These are phyloP conservation scores for Uromys caudimaculatus DNA, from an alignment of 2,797 vertebrate genomes.

Conservation along the genomic window DNA sequence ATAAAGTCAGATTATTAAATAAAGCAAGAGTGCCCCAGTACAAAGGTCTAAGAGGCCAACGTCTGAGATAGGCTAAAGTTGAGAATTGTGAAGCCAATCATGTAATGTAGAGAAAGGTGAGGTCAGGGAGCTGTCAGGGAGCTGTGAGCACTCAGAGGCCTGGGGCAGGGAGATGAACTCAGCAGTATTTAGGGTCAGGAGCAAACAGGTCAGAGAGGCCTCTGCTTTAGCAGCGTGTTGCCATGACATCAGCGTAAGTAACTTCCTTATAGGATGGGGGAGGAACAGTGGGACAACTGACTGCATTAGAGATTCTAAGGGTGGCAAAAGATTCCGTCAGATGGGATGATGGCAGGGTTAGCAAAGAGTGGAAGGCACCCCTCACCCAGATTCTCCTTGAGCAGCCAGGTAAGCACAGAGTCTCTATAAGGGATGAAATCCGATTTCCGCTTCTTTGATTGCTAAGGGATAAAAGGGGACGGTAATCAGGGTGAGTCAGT, in stretches of 20 bases:
- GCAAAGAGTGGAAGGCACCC: background rate
- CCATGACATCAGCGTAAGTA: background rate
- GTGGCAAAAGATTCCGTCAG: background rate
- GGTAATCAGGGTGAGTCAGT: background rate
- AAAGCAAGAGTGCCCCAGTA: background rate
- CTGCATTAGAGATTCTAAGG: background rate
- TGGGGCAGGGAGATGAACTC: background rate
- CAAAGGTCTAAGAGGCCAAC: background rate
- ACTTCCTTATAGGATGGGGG: background rate
- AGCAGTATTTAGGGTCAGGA: background rate
- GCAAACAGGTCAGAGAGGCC: constrained; percentile 16
- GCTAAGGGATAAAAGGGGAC: constrained; percentile 79
- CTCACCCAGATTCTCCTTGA: constrained; percentile 95
- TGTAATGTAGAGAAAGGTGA: background rate
- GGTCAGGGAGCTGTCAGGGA: background rate
- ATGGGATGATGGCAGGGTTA: background rate
- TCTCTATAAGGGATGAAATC: constrained; percentile 95
- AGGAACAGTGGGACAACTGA: background rate
- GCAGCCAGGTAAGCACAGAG: constrained; percentile 94
- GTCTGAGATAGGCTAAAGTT: background rate
- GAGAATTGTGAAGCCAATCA: background rate
- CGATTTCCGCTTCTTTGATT: constrained; percentile 92
- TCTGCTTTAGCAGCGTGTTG: background rate
- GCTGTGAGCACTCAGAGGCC: background rate
- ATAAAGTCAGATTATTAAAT: background rate